Evolutionary conservation across 2,797 vertebrate species (phyloP).

Genomic region (Gadopsis marmoratus): DNA sequence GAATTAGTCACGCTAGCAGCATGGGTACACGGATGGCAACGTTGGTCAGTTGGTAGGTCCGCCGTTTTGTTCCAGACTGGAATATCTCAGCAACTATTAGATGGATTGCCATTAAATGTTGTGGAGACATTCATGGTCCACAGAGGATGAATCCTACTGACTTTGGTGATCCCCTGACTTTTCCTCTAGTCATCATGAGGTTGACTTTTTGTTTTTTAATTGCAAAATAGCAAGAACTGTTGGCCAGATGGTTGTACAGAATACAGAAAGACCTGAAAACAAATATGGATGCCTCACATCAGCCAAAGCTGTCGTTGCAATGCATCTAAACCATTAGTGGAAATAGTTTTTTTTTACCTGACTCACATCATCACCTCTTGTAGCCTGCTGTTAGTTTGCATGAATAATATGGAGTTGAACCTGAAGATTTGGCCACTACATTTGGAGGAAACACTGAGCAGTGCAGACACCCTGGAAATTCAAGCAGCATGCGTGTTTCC

Average conservation of each 20-base stretch:
- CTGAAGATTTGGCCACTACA: background rate
- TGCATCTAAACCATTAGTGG: background rate
- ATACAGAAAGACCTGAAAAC: background rate
- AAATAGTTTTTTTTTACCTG: too few species aligned
- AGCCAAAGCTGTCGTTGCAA: background rate
- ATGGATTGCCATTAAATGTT: background rate
- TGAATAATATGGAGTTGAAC: background rate
- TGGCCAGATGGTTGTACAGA: too few species aligned
- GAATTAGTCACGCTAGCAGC: background rate
- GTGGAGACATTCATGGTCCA: background rate
- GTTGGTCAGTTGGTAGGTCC: background rate
- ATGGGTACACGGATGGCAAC: background rate
- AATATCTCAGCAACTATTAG: background rate
- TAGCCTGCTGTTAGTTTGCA: constrained; percentile 11
- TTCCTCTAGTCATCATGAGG: background rate
- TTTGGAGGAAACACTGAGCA: constrained; percentile 4
- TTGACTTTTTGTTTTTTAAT: too few species aligned
- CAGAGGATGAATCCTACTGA: background rate
- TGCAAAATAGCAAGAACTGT: too few species aligned
- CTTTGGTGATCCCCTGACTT: background rate
- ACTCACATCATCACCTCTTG: constrained; percentile 7
- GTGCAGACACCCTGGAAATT: background rate
- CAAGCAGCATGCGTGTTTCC: background rate
- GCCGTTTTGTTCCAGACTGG: background rate
- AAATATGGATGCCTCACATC: background rate